Base-by-base conservation (phyloP, 2,113 vertebrate genomes). In the Oxyura jamaicensis region DNA sequence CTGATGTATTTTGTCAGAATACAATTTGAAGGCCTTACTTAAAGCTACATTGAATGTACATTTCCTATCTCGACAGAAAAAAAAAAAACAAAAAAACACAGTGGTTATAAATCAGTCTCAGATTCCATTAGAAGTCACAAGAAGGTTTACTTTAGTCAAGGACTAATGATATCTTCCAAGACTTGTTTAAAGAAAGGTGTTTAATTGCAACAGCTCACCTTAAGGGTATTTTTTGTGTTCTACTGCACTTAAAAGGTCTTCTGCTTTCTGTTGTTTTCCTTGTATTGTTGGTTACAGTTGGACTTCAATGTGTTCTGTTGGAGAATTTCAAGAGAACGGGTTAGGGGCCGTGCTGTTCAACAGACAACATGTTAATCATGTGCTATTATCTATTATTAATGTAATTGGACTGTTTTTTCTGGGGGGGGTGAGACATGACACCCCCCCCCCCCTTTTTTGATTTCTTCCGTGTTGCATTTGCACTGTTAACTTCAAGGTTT, bases 391-490 rank as follows among this genome's bases (percentile, higher is more conserved):
- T 89, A 13, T 91, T 71, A 16, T 22, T 62, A 29, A 79, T 89
- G 71, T 46, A 76, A 85, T 13, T 41, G n/a, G 15, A 19, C 26
- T 63, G 8, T 0, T 44, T 50, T 50, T 5, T 50, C 4, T 48
- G 3, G 12, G 31, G 12, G 16, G 13, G 8, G 10, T 39, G 18
- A 5, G 26, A 25, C 3, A 1, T 52, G 50, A n/a, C n/a, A n/a
- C n/a, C n/a, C n/a, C n/a, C n/a, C n/a, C n/a, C n/a, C n/a, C n/a
- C n/a, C 35, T 67, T 79, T 78, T 80, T 11, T 4, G 22, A 69
- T 80, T 90, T 53, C 23, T 73, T 76, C 46, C 46, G 72, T 69
- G 15, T 31, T 88, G 16, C 62, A 29, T 29, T 72, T 92, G 21
- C 0, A 0, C 33, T 74, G 29, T 65, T 90, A 67, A 42, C 31